Conservation (phyloP, 2,113 vertebrate genomes). For the Channa maculata region DNA sequence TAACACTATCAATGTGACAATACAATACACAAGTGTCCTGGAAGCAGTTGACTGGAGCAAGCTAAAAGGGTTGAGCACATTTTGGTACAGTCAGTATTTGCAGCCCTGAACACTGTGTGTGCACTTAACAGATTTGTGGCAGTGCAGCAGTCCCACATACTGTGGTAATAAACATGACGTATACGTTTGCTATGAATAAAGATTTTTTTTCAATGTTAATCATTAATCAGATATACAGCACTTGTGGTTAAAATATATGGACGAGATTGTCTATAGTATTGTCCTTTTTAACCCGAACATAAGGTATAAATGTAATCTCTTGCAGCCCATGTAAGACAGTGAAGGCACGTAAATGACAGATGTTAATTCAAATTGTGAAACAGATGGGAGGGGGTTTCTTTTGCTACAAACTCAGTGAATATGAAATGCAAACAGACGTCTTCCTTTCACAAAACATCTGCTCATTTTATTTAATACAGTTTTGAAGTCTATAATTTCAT, state of each 20-base stretch:
- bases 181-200: background rate
- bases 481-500: background rate
- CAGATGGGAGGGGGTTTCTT: constrained; percentile 58
- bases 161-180: background rate
- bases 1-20: constrained; percentile 27
- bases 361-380: constrained; percentile 50
- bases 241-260: too few relatives aligned
- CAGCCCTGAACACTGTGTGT: background rate
- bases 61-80: background rate
- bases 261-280: too few relatives aligned
- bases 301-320: background rate
- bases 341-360: constrained; percentile 27
- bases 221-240: too few relatives aligned
- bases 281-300: too few relatives aligned
- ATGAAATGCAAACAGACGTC: constrained; percentile 28
- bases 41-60: background rate
- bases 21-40: background rate
- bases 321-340: background rate
- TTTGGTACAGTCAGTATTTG: background rate
- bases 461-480: constrained; percentile 37
- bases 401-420: constrained; percentile 40
- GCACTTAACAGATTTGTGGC: background rate
- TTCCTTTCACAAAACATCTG: constrained; percentile 42
- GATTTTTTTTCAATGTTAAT: background rate
- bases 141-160: background rate